Base-by-base conservation (phyloP, 2,888 invertebrate genomes). In the Cantharis lateralis region DNA sequence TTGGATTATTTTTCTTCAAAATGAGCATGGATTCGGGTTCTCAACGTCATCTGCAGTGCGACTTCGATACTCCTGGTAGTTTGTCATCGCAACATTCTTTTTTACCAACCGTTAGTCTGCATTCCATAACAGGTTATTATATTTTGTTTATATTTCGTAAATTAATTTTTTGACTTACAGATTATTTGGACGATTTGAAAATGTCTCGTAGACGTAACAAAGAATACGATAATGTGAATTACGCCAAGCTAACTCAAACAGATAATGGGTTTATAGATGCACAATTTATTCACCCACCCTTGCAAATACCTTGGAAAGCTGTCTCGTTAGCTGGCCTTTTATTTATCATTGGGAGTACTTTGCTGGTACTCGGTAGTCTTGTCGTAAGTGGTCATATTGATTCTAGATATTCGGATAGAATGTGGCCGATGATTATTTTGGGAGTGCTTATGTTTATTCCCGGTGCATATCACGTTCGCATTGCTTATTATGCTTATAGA, bases 381-480 rank as follows among this genome's bases (percentile, higher is more conserved):
- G 93, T 96, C 77, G 92, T 96, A 24, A 92, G 93, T 77, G 96
- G 97, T 15, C 93, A 95, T 83, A 94, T 96, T 85, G 93, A 94
- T 84, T 91, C 93, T 32, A 93, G 95, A 91, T 96, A 97, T 88
- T 92, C 93, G 2, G 96, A 97, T 87, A 91, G 96, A 79, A 93
- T 95, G 87, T 96, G 96, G 95, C 97, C 97, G 0, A 91, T 97
- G 88, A 92, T 97, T 80, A 93, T 97, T 82, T 89, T 98, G 84
- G 98, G 97, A 32, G 90, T 92, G 18, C 90, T 98, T 62, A 96
- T 97, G 95, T 96, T 97, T 85, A 93, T 97, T 81, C 97, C 97
- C 0, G 97, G 97, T 62, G 94, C 95, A 71, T 97, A 97, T 88
- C 97, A 98, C 86, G 93, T 96, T 69, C 92, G 96, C 82, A 95